These are phyloP conservation scores for Meriones unguiculatus DNA, from an alignment of 2,113 vertebrate genomes.

Conservation along the genomic window DNA sequence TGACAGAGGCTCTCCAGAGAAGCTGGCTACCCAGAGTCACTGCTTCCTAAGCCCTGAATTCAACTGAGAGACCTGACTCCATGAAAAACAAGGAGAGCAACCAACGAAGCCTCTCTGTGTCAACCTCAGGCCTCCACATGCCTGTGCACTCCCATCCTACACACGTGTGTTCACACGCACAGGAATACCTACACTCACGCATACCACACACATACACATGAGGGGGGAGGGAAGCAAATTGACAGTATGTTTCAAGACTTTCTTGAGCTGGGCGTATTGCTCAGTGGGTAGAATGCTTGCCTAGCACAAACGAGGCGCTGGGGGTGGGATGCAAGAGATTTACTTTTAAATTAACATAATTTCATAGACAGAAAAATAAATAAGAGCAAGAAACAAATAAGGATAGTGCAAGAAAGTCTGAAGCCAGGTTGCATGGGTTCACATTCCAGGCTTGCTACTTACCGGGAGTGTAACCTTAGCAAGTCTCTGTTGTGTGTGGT, in stretches of 20 bases:
- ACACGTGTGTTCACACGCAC: not conserved
- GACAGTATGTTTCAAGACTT: constrained; percentile 11
- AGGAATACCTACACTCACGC: not conserved
- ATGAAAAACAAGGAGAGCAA: too few relatives aligned
- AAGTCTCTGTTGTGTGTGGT: not conserved
- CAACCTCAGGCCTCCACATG: not conserved
- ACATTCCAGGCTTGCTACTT: not conserved
- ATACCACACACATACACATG: not conserved
- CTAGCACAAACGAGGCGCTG: not conserved
- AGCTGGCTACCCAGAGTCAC: not conserved
- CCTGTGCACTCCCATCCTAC: not conserved
- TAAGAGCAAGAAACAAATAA: not conserved
- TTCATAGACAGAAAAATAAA: not conserved
- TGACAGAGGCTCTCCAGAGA: not conserved
- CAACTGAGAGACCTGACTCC: too few relatives aligned
- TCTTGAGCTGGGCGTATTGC: not conserved
- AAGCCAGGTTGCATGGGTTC: not conserved
- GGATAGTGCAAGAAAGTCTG: not conserved
- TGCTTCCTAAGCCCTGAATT: not conserved
- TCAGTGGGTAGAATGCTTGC: not conserved
- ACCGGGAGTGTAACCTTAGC: not conserved
- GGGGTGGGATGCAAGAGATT: not conserved
- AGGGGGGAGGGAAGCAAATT: not conserved
- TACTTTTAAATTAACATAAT: not conserved
- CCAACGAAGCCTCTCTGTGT: not conserved